Evolutionary conservation across 92 coral and sea anemone species (phyloP), one percentile per base, ranked within the genome.

Genomic region (Paragorgia papillata): DNA sequence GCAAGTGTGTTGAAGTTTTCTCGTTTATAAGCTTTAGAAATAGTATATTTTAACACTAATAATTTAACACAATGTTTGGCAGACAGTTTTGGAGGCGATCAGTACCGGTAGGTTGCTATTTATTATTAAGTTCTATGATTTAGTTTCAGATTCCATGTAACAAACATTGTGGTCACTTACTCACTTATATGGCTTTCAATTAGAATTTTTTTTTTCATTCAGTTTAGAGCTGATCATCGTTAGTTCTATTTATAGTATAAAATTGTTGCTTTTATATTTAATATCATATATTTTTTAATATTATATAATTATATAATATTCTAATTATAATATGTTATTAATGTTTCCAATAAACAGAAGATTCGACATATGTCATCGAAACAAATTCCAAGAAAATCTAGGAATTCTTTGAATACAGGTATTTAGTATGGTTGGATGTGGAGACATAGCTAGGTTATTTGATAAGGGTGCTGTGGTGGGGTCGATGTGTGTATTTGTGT

Each of bases 51-150:
- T 56, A 56, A 13, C 15, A 14, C 15, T 22, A 56, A 13, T 70
- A 9, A 50, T 29, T 28, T 30, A 27, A 12, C 29, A 53, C 31
- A 22, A 70, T 70, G 77, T 70, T 50, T 70, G 77, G 77, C 26
- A 51, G 77, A 33, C 77, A 70, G 57, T 70, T 70, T 54, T 50
- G 9, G 30, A 70, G 62, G 63, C 44, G 51, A 12, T 70, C 49
- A 14, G 9, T 70, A 43, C 77, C 77, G 8, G 77, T 70, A 70
- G 33, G 77, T 53, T 48, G 21, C 9, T 9, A 40, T 2, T 62
- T 51, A 5, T 1, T 62, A 62, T 26, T 27, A 10, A 10, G 40
- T 26, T 57, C 62, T 57, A 3, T 22, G 30, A 21, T 12, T 27
- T 12, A 9, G 24, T 55, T 55, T 19, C 12, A 12, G 9, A 9